phyloP scores from a whole-genome alignment of 2,888 invertebrate species.

The Teinopalpus imperialis region DNA sequence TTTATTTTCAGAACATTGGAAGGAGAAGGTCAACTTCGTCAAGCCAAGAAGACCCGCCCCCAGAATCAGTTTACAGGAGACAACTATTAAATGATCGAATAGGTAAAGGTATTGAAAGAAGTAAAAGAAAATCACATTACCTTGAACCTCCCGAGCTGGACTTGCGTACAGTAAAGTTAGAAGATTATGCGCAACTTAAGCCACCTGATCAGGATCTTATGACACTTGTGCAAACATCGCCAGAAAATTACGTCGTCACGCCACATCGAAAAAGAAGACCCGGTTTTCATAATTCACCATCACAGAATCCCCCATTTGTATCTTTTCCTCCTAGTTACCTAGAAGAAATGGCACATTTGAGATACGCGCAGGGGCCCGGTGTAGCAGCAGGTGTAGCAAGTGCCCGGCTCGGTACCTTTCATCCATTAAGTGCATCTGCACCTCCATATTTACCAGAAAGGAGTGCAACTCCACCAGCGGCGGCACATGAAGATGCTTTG shows the following conservation, averaged over 20 bases:
- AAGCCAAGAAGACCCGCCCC: conserved; percentile 76
- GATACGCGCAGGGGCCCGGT: conserved; percentile 83
- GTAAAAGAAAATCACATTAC: conserved; percentile 84
- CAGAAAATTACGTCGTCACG: conserved; percentile 93
- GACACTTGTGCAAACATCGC: conserved; percentile 86
- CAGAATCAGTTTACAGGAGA: conserved; percentile 81
- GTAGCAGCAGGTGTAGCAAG: conserved; percentile 82
- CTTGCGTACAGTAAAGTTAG: conserved; percentile 83
- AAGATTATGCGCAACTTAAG: conserved; percentile 85
- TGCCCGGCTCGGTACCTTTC: conserved; percentile 71
- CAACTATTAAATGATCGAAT: conserved; percentile 83
- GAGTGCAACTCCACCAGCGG: conserved; percentile 82
- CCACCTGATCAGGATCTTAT: conserved; percentile 87
- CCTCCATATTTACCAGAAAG: conserved; percentile 86
- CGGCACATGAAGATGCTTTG: conserved; percentile 80
- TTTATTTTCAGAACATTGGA: conserved; percentile 72
- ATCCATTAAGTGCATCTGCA: conserved; percentile 87
- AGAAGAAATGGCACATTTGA: conserved; percentile 85
- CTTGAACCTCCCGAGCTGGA: conserved; percentile 87
- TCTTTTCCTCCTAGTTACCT: conserved; percentile 90
- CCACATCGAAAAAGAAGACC: conserved; percentile 93
- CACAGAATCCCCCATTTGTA: conserved; percentile 93
- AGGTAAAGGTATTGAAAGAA: conserved; percentile 82
- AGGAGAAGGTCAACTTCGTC: conserved; percentile 77
- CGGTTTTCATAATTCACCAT: conserved; percentile 93